A percentile compares a stretch with the other conserved stretches of the same genome.
Conservation (phyloP, 2,113 vertebrate species). For the Microcebus ravelobensis region DNA sequence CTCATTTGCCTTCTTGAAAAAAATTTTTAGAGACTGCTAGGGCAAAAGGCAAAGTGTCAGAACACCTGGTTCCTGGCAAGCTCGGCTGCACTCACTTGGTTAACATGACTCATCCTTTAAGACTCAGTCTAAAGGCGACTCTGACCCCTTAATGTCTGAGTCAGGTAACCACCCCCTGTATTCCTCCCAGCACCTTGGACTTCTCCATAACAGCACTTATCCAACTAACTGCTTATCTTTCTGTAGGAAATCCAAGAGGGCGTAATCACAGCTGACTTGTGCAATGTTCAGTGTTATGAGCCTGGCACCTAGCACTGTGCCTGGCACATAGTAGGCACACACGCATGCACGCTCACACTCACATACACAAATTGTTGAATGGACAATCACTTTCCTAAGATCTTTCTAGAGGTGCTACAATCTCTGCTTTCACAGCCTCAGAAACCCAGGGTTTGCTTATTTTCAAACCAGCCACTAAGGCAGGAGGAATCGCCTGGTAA, state of each 20-base stretch:
- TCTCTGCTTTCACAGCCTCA: background rate
- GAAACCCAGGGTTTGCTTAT: background rate
- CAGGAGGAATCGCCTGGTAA: background rate
- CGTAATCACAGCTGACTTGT: background rate
- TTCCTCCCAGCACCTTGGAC: background rate
- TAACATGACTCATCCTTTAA: background rate
- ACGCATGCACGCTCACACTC: background rate
- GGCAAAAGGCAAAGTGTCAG: background rate
- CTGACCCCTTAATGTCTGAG: background rate
- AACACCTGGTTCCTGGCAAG: slow-evolving; percentile 34
- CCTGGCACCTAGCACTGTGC: background rate
- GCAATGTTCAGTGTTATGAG: background rate
- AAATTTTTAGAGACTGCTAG: background rate
- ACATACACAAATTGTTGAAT: background rate
- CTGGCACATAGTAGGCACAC: fast-evolving
- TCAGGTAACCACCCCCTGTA: background rate
- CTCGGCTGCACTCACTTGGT: background rate
- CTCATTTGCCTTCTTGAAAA: slow-evolving; percentile 29
- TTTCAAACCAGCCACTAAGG: background rate
- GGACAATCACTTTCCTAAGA: background rate
- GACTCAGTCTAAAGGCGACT: background rate
- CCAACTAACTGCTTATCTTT: background rate
- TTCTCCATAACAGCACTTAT: background rate
- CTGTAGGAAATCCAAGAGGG: background rate
- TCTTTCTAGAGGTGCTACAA: background rate